phyloP scores from a whole-genome alignment of 2,888 invertebrate species.

The Clunio marinus region DNA sequence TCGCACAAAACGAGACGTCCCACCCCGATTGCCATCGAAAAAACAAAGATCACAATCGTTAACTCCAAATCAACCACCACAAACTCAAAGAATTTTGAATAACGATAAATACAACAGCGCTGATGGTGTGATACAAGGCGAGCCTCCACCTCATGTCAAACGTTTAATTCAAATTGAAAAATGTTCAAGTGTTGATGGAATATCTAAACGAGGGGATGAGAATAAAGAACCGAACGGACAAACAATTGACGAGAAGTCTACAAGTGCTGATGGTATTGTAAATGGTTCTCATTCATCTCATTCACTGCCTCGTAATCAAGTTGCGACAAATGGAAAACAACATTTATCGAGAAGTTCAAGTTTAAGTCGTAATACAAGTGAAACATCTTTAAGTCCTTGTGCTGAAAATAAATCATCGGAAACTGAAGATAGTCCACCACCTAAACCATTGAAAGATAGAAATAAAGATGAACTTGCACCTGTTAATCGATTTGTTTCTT shows the following conservation, averaged over 20 bases:
- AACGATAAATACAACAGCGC: constrained; percentile 65
- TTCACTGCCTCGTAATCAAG: constrained; percentile 51
- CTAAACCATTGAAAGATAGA: constrained; percentile 60
- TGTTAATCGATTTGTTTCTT: constrained; percentile 56
- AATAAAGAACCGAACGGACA: constrained; percentile 44
- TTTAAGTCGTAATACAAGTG: constrained; percentile 60
- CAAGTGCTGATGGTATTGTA: constrained; percentile 56
- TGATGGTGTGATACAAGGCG: constrained; percentile 61
- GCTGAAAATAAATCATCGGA: constrained; percentile 59
- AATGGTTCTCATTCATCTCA: constrained; percentile 52
- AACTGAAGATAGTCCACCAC: constrained; percentile 57
- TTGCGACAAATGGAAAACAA: constrained; percentile 53
- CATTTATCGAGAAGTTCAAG: constrained; percentile 54
- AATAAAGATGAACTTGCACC: constrained; percentile 52
- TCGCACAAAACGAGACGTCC: constrained; percentile 52
- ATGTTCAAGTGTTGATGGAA: constrained; percentile 65
- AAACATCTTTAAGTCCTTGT: constrained; percentile 56
- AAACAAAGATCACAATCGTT: constrained; percentile 76
- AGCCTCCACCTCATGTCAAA: neutral
- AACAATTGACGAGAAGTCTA: constrained; percentile 52
- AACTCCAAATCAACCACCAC: constrained; percentile 57
- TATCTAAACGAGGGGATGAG: constrained; percentile 56
- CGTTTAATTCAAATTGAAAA: constrained; percentile 51
- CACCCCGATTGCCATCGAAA: constrained; percentile 55
- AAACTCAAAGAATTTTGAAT: constrained; percentile 26